A percentile compares a stretch with the other conserved stretches of the same genome.
phyloP scores from a whole-genome alignment of 1,140 invertebrate genomes.

The Chlorops oryzae region DNA sequence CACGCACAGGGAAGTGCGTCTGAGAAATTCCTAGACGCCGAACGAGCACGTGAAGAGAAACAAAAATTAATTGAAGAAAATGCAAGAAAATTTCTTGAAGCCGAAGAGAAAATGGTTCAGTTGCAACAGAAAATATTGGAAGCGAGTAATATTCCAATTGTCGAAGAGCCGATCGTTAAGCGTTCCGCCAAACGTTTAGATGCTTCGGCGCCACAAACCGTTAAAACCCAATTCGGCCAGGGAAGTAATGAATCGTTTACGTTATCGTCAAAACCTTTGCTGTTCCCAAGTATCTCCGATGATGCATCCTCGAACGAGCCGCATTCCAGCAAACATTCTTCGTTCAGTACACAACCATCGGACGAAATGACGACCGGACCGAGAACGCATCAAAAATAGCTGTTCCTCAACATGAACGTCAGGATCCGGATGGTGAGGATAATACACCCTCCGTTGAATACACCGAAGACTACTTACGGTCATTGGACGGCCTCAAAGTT shows the following conservation, averaged over 20 bases:
- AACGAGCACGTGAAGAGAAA: slow-evolving; percentile 20
- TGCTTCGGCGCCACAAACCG: slow-evolving; percentile 25
- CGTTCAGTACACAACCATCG: slow-evolving; percentile 35
- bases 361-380: slow-evolving; percentile 17
- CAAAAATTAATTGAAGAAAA: slow-evolving; percentile 42
- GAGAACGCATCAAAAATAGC: neutral
- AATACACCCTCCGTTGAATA: slow-evolving; percentile 28
- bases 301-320: slow-evolving; percentile 41
- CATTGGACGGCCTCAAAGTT: slow-evolving; percentile 55
- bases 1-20: slow-evolving; percentile 23
- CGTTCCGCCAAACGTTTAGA: too few species aligned
- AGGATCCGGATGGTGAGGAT: slow-evolving; percentile 41
- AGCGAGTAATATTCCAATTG: slow-evolving; percentile 22
- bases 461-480: slow-evolving; percentile 47
- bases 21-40: slow-evolving; percentile 21
- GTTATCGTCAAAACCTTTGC: slow-evolving; percentile 26
- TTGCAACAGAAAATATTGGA: slow-evolving; percentile 30
- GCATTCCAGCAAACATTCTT: slow-evolving; percentile 35
- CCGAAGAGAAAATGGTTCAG: slow-evolving; percentile 42
- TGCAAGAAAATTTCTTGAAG: slow-evolving; percentile 36
- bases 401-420: slow-evolving; percentile 24
- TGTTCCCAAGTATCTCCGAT: slow-evolving; percentile 37
- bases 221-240: slow-evolving; percentile 41
- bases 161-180: slow-evolving; percentile 34
- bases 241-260: slow-evolving; percentile 20